These are phyloP conservation scores for Phasia obesa DNA, from an alignment of 2,888 invertebrate genomes.

Conservation along the genomic window DNA sequence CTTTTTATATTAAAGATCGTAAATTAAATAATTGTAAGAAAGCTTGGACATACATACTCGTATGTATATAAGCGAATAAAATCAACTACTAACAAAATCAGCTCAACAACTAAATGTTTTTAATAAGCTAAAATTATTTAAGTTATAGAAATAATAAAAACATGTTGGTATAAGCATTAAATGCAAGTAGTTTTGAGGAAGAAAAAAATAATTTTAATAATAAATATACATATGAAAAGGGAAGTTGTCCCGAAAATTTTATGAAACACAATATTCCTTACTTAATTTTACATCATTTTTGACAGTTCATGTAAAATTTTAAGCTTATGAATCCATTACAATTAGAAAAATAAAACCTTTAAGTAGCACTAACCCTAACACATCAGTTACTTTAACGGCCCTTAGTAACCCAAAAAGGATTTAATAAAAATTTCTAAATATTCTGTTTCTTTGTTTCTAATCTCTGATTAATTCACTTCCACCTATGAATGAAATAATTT, in stretches of 20 bases:
- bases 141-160: constrained; percentile 1
- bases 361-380: no score
- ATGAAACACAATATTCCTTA: no score
- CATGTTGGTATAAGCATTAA: neutral
- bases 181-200: neutral
- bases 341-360: no score
- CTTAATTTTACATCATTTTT: no score
- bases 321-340: no score
- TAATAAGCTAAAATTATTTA: constrained; percentile 41
- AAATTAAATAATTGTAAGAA: constrained; percentile 70
- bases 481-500: no score
- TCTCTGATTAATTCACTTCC: no score
- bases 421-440: no score
- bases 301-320: no score
- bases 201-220: neutral
- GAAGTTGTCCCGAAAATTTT: neutral
- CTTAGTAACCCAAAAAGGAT: no score
- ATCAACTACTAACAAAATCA: constrained; percentile 5
- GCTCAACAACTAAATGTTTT: constrained; percentile 24
- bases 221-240: neutral
- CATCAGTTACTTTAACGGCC: no score
- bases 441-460: no score
- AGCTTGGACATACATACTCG: constrained; percentile 40
- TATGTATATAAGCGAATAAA: constrained; percentile 39
- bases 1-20: constrained; percentile 63